Base-by-base conservation (phyloP, 2,888 invertebrate species). In the Drosophila paramelanica region DNA sequence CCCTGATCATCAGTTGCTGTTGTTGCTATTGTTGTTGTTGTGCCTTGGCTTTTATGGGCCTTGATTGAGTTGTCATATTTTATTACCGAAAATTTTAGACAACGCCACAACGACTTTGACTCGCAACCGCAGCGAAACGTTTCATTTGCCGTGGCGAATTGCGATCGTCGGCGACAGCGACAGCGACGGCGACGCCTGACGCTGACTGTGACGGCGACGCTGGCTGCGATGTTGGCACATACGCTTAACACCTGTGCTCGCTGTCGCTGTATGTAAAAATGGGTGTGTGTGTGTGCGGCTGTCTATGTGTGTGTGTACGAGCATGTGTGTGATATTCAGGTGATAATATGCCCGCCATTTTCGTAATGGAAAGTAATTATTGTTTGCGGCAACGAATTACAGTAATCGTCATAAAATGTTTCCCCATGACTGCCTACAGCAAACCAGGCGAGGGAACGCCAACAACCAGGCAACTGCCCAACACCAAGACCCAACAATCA, bases 281-380 rank as follows among this genome's bases (percentile, higher is more conserved):
- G 17, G 20, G 1, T 61, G 2, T 27, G 10, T 31, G 8, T 46
- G 14, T 45, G 43, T 1, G 5, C 10, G 5, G 8, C 2, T 10
- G 5, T 11, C 2, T 47, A 1, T 52, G 39, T 23, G 2, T 59
- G 14, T 42, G 31, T 61, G 49, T 70, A 46, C 68, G 46, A 78
- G 76, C 77, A 50, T 89, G 81, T 89, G 77, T 89, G 84, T 89
- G 89, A 90, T 90, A 88, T 89, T 89, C 91, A 91, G 91, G 91
- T 91, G 91, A 91, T 92, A 91, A 91, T 91, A 91, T 91, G 90
- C 88, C 91, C 90, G 91, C 91, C 90, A 91, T 91, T 91, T 91
- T 89, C 90, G 89, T 91, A 91, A 91, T 91, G 92, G 89, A 91
- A 91, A 91, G 90, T 90, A 91, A 91, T 91, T 91, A 89, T 90